Percentiles rank a stretch among this genome's conserved stretches.
phyloP scores from a whole-genome alignment of 2,888 invertebrate species.

The Athalia rosae region DNA sequence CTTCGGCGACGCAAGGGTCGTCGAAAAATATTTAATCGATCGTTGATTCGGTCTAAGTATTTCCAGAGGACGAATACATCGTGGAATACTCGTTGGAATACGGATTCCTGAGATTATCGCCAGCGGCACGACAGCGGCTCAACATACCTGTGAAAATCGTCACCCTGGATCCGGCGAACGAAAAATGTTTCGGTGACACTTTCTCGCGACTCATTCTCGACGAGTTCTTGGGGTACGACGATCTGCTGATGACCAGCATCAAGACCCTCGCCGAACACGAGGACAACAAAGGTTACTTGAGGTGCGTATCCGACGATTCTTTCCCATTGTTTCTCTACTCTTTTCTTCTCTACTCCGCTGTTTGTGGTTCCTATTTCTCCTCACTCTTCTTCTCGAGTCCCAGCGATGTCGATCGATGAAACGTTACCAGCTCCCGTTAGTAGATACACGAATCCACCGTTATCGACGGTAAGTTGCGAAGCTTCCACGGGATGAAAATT shows the following conservation, averaged over 20 bases:
- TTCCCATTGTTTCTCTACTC: neutral
- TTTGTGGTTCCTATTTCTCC: conserved; percentile 19
- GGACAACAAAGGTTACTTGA: conserved; percentile 95
- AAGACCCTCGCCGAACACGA: conserved; percentile 96
- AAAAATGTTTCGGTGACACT: conserved; percentile 95
- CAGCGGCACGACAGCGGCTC: conserved; percentile 88
- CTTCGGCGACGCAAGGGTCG: neutral
- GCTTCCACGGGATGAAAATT: too few relatives aligned
- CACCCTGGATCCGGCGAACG: conserved; percentile 89
- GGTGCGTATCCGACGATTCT: conserved; percentile 74
- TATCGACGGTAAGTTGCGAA: too few relatives aligned
- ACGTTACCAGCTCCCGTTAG: too few relatives aligned
- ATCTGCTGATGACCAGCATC: conserved; percentile 96
- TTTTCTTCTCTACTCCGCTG: too few relatives aligned
- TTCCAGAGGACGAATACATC: conserved; percentile 94
- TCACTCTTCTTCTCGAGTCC: conserved; percentile 24
- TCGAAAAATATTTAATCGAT: conserved; percentile 25
- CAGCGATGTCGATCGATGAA: too few relatives aligned
- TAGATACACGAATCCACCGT: too few relatives aligned
- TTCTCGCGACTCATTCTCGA: conserved; percentile 93
- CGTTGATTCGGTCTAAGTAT: conserved; percentile 71
- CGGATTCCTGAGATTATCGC: conserved; percentile 93
- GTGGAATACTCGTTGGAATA: conserved; percentile 98
- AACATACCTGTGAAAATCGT: conserved; percentile 94
- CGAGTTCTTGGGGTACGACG: conserved; percentile 97